Conservation (phyloP, 37 sponge, comb jelly and placozoan species). For the Oscarella lobularis region DNA sequence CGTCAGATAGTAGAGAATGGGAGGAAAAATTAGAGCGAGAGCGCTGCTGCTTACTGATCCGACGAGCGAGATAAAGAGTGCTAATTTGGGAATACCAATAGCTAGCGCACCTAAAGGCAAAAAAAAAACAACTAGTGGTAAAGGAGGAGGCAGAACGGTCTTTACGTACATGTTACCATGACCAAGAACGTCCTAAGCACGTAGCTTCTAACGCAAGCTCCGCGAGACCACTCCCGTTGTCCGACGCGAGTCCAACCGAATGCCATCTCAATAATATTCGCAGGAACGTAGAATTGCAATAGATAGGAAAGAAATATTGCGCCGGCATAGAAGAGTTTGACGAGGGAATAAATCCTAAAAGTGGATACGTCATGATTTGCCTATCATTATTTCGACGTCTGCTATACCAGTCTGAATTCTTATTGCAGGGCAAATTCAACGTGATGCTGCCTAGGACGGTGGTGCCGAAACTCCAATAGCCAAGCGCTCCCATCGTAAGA, state of each 20-base stretch:
- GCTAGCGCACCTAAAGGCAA: neutral
- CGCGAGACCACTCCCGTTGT: no score
- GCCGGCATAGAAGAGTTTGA: constrained; percentile 35
- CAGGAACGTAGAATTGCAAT: constrained; percentile 72
- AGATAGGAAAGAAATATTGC: constrained; percentile 42
- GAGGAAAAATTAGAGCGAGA: neutral
- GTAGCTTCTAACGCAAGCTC: no score
- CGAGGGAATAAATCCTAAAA: constrained; percentile 36
- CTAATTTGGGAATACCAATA: neutral
- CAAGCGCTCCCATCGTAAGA: constrained; percentile 30
- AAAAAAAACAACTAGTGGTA: no score
- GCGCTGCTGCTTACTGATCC: neutral
- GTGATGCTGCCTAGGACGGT: constrained; percentile 35
- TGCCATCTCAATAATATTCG: constrained; percentile 55
- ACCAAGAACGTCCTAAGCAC: no score
- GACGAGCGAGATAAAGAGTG: neutral
- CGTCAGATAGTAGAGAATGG: neutral
- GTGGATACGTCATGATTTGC: neutral
- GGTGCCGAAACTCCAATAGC: constrained; percentile 50
- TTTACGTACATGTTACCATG: no score
- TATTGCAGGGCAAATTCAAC: constrained; percentile 38
- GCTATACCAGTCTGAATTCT: no score
- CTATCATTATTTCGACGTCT: no score
- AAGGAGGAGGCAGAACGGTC: no score
- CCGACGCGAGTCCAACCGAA: no score